A percentile compares a stretch with the other conserved stretches of the same genome.
These are phyloP conservation scores for Cerastis leucographa DNA, from an alignment of 2,888 invertebrate genomes.

Conservation along the genomic window DNA sequence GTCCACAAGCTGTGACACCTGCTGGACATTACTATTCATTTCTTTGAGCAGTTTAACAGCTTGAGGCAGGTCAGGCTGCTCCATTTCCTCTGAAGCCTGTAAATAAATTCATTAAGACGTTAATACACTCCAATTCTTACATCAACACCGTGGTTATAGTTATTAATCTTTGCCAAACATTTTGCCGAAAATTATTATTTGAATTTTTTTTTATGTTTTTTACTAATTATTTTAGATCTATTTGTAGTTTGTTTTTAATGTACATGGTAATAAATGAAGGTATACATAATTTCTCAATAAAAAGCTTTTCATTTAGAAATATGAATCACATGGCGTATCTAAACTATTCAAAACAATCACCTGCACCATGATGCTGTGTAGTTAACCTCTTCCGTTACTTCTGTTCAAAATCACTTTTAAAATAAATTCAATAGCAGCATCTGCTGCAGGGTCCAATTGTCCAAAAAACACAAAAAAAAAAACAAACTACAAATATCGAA, in stretches of 20 bases:
- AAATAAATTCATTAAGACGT: conserved; percentile 55
- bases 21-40: conserved; percentile 96
- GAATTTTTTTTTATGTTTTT: not conserved
- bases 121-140: not conserved
- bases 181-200: not conserved
- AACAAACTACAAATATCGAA: conserved; percentile 39
- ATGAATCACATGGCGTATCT: conserved; percentile 56
- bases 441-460: conserved; percentile 14
- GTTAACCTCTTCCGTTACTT: conserved; percentile 52
- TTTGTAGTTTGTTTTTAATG: not conserved
- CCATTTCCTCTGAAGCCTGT: conserved; percentile 88
- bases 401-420: not conserved
- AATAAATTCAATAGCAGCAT: not conserved
- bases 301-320: not conserved
- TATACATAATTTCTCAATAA: not conserved
- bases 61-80: conserved; percentile 94
- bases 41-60: conserved; percentile 94
- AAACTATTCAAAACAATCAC: conserved; percentile 72
- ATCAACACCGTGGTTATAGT: not conserved
- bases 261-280: not conserved
- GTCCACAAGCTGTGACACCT: conserved; percentile 95
- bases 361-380: conserved; percentile 84
- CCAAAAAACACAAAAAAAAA: conserved; percentile 38
- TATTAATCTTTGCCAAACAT: not conserved
- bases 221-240: not conserved